Base-by-base conservation (phyloP, 2,113 vertebrate genomes). In the Nibea coibor region DNA sequence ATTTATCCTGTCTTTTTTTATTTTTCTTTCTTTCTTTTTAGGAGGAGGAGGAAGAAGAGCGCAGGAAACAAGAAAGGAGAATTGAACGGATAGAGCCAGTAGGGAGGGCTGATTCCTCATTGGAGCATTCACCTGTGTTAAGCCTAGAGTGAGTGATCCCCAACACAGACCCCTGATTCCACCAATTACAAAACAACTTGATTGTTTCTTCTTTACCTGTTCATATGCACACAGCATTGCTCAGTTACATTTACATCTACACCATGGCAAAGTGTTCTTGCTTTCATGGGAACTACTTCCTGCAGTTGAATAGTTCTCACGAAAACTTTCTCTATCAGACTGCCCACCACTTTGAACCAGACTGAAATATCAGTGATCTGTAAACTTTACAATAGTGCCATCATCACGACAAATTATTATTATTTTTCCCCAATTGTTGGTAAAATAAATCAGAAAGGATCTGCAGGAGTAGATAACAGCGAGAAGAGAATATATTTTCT, bases 71-170 rank as follows among this genome's bases (percentile, higher is more conserved):
- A 2, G 96, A 97, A 64, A 96, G 96, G 58, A 96, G 96, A 73
- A 97, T 93, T 59, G 96, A 97, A 66, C 93, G 97, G 67, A 97
- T 97, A 48, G 97, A 98, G 80, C 98, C 98, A 2, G 93, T 99
- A 66, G 97, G 97, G 68, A 96, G 98, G 45, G 97, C 97, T 0
- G 97, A 99, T 87, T 96, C 97, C 11, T 93, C 96, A 10, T 71
- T 97, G 93, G 97, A 98, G 70, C 95, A 94, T 57, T 89, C 93
- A 20, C 89, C 94, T 16, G 94, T 61, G 83, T 95, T 96, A 76
- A 96, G 94, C 84, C 89, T 99, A 35, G 96, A 98, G 98, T 99
- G 94, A 97, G 97, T 96, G 74, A 15, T 16, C n/a, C 15, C 43
- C 10, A 1, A 24, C 19, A 73, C 31, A 14, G 12, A 7, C 19